These are phyloP conservation scores for Antitype chi DNA, from an alignment of 2,888 invertebrate genomes.

Conservation along the genomic window DNA sequence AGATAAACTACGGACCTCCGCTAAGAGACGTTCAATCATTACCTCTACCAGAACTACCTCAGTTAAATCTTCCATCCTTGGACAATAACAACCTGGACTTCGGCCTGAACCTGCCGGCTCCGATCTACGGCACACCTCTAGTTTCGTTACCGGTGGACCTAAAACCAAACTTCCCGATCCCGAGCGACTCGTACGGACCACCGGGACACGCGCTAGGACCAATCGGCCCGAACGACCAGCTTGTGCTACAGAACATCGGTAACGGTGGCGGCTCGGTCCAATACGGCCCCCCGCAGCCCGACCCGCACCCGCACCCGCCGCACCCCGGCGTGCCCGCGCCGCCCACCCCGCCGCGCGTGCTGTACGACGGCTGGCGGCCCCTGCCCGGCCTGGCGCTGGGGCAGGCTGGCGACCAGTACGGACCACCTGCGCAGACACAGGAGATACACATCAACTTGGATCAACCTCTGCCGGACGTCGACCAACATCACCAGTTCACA, in stretches of 20 bases:
- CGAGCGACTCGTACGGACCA: constrained; percentile 86
- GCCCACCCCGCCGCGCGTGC: constrained; percentile 93
- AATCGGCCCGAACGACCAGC: constrained; percentile 82
- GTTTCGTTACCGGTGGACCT: constrained; percentile 78
- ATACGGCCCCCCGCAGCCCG: constrained; percentile 91
- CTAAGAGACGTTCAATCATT: constrained; percentile 37
- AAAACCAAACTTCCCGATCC: constrained; percentile 86
- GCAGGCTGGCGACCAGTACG: constrained; percentile 78
- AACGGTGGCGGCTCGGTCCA: constrained; percentile 74
- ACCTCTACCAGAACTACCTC: constrained; percentile 54
- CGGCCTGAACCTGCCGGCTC: constrained; percentile 82
- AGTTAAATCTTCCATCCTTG: constrained; percentile 36
- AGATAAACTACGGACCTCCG: constrained; percentile 53
- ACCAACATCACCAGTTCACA: constrained; percentile 69
- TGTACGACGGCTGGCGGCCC: constrained; percentile 97
- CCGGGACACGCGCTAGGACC: constrained; percentile 85
- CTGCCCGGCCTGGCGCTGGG: constrained; percentile 92
- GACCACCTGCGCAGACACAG: constrained; percentile 77
- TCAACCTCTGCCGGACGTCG: constrained; percentile 63
- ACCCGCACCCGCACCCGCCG: constrained; percentile 91
- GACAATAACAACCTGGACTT: constrained; percentile 76
- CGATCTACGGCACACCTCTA: constrained; percentile 85
- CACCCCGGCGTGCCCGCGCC: constrained; percentile 93
- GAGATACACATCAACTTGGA: constrained; percentile 78
- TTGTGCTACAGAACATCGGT: constrained; percentile 81